Evolutionary conservation across 92 coral and sea anemone genomes (phyloP), one percentile per base, ranked within the genome.

Genomic region (Porites cylindrica): DNA sequence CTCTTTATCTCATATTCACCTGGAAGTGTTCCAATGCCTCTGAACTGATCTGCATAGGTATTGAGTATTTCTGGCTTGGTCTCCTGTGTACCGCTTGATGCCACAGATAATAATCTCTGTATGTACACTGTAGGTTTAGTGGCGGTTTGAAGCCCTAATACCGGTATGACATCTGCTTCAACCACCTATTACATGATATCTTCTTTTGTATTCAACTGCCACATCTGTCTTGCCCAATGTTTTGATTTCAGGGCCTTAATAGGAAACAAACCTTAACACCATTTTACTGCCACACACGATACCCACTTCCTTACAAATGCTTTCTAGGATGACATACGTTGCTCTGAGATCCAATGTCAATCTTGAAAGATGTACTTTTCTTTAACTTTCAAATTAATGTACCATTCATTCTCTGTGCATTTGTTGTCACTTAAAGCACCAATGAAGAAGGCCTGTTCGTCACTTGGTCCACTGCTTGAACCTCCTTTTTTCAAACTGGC

Each of bases 201-300:
- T 53, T 53, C 59, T 11, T 53, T 53, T 53, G 59, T 53, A 53
- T 11, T 53, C 59, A 53, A 53, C 59, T 53, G 59, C 59, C 13
- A 53, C 59, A 53, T 53, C 59, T 2, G 10, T 83, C 70, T 83
- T 83, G 6, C 87, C 87, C 8, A 83, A 70, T 72, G 80, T 79
- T 72, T 72, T 83, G n/a, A 83, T 81, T 81, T 81, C 86, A 81
- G 67, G 86, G 4, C 86, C 78, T 32, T 78, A 82, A 70, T 82
- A 69, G 19, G 86, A 82, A 21, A 82, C 66, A 61, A 69, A 52
- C n/a, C 51, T 82, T 18, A 78, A 66, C 58, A 64, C 47, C 59
- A 54, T 69, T 69, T 82, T 82, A 61, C 64, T 66, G 66, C 75
- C 66, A 38, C 75, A 69, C 8, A 54, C 63, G 18, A 68, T 51